Conservation (phyloP, 2,888 invertebrate species). For the Melikaiella ostensackeni region DNA sequence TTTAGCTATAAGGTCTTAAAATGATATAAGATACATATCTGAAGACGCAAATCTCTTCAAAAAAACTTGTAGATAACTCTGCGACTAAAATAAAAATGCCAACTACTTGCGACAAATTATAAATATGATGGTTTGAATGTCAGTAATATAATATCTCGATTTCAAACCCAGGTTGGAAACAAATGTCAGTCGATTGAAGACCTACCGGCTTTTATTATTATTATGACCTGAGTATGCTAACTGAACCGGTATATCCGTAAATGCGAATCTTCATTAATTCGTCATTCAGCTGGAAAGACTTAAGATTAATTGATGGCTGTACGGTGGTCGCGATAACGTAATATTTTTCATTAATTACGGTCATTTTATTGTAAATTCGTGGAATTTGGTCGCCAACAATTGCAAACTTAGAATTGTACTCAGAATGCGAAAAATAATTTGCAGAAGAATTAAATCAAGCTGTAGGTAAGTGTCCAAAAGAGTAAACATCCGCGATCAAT, state of each 20-base stretch:
- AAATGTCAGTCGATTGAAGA: background rate
- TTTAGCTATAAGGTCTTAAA: conserved; percentile 1
- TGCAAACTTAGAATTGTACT: background rate
- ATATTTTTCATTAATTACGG: conserved; percentile 43
- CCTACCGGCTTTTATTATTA: background rate
- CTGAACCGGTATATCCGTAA: conserved; percentile 61
- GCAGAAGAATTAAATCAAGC: background rate
- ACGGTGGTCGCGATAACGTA: conserved; percentile 41
- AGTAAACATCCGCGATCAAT: no score
- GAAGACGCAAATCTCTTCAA: no score
- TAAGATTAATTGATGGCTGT: conserved; percentile 57
- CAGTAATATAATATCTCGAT: background rate
- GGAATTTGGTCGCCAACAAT: conserved; percentile 6
- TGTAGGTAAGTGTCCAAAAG: background rate
- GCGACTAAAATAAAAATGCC: background rate
- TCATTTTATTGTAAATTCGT: conserved; percentile 27
- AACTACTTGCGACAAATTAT: background rate
- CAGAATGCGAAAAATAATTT: background rate
- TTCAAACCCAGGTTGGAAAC: background rate
- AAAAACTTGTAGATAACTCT: no score
- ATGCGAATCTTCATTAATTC: conserved; percentile 65
- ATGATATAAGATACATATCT: background rate
- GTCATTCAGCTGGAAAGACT: conserved; percentile 64
- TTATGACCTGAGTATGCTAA: conserved; percentile 35
- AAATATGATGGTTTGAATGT: background rate